A percentile compares a stretch with the other conserved stretches of the same genome.
Evolutionary conservation across 2,113 vertebrate genomes (phyloP).

Genomic region (Tragelaphus scriptus): DNA sequence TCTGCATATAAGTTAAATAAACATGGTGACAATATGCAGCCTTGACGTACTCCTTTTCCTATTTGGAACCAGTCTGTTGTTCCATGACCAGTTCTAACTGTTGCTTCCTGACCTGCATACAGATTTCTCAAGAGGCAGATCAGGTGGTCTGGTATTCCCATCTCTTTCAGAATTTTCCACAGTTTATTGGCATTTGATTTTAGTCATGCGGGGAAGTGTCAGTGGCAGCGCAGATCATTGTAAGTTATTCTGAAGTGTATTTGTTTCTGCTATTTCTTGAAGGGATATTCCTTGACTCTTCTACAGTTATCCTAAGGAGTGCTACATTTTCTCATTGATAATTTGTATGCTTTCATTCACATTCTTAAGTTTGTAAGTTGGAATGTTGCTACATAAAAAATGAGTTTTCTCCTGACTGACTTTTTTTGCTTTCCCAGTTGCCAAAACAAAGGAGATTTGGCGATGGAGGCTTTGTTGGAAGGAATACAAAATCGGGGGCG

Average conservation of each 20-base stretch:
- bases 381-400: conserved; percentile 19
- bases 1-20: too few species aligned
- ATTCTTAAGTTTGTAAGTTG: conserved; percentile 43
- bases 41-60: too few species aligned
- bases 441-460: conserved; percentile 49
- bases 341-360: conserved; percentile 18
- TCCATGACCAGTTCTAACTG: too few species aligned
- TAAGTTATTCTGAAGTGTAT: not conserved
- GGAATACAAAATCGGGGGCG: conserved; percentile 75
- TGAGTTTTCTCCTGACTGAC: not conserved
- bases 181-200: not conserved
- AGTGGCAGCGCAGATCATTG: not conserved
- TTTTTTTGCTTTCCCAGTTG: conserved; percentile 33
- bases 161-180: too few species aligned
- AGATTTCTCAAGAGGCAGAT: too few species aligned
- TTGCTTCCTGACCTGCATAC: too few species aligned
- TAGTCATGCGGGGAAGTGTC: not conserved
- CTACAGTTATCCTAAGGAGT: not conserved
- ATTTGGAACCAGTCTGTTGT: too few species aligned
- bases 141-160: too few species aligned
- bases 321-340: not conserved
- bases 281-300: not conserved
- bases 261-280: not conserved
- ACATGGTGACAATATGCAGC: too few species aligned
- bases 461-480: conserved; percentile 84